Conservation (phyloP, 2,888 invertebrate species). For the Eupeodes latifasciatus region DNA sequence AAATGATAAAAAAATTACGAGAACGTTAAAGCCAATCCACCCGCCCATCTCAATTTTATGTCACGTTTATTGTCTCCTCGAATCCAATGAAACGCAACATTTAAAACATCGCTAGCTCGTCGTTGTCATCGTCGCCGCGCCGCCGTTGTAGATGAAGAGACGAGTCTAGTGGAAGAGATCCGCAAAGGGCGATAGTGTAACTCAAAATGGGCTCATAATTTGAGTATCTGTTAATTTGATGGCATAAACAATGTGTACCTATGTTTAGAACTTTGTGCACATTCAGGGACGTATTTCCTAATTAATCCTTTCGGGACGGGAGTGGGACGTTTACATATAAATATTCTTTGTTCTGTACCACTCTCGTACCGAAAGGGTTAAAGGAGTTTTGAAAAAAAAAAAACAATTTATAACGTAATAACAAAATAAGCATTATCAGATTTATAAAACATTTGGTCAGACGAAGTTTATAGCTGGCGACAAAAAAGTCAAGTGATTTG, state of each 20-base stretch:
- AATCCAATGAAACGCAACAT: conserved; percentile 48
- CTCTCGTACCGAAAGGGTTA: no score
- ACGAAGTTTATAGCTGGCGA: no score
- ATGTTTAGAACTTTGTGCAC: background rate
- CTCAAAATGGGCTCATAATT: conserved; percentile 67
- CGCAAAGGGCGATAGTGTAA: conserved; percentile 58
- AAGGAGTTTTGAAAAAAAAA: no score
- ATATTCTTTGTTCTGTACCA: no score
- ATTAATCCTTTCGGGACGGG: no score
- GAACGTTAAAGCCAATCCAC: conserved; percentile 29
- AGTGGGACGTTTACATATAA: no score
- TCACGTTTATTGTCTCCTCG: background rate
- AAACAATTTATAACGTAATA: no score
- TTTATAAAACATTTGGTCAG: no score
- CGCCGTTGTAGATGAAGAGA: conserved; percentile 1
- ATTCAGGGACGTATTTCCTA: background rate
- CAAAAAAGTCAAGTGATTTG: no score
- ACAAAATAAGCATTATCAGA: no score
- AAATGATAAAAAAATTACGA: conserved; percentile 23
- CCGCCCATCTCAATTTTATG: conserved; percentile 18
- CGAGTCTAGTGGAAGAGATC: conserved; percentile 54
- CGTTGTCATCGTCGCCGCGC: no score
- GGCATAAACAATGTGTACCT: background rate
- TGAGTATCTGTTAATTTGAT: conserved; percentile 68
- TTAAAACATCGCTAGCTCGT: background rate